A percentile compares a stretch with the other conserved stretches of the same genome.
phyloP scores from a whole-genome alignment of 2,888 invertebrate species.

The Gonocerus acuteangulatus region DNA sequence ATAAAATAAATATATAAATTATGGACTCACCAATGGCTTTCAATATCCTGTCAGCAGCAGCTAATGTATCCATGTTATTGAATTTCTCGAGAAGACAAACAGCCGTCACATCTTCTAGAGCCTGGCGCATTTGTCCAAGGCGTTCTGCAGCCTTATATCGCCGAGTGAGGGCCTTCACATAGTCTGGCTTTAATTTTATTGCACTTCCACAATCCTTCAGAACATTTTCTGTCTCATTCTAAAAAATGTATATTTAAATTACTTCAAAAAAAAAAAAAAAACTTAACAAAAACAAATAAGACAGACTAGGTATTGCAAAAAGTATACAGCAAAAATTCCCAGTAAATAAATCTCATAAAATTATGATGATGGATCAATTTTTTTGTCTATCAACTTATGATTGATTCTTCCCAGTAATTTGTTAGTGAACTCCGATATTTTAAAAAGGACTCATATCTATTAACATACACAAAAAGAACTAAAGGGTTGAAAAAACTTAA shows the following conservation, averaged over 20 bases:
- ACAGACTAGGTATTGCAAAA: background rate
- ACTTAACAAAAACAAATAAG: background rate
- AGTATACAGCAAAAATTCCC: background rate
- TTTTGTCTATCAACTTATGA: too few relatives aligned
- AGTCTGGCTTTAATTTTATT: constrained; percentile 72
- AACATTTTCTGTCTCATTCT: constrained; percentile 72
- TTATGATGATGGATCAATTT: too few relatives aligned
- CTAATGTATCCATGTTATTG: constrained; percentile 67
- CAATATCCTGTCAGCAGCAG: constrained; percentile 79
- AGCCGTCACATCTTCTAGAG: constrained; percentile 86
- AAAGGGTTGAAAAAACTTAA: too few relatives aligned
- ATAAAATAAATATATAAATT: too few relatives aligned
- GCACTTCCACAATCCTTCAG: constrained; percentile 82
- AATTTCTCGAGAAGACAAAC: constrained; percentile 87
- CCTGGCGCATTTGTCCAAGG: constrained; percentile 66
- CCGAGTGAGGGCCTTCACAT: constrained; percentile 78
- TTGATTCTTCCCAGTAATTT: too few relatives aligned
- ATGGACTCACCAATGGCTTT: constrained; percentile 60
- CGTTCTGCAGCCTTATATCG: constrained; percentile 77
- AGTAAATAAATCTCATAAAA: too few relatives aligned
- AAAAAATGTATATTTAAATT: constrained; percentile 11
- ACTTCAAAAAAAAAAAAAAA: too few relatives aligned
- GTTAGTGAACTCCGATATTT: too few relatives aligned
- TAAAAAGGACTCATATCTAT: too few relatives aligned
- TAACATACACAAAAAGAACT: too few relatives aligned